These are phyloP conservation scores for Periophthalmus magnuspinnatus DNA, from an alignment of 2,797 vertebrate species.

Conservation along the genomic window DNA sequence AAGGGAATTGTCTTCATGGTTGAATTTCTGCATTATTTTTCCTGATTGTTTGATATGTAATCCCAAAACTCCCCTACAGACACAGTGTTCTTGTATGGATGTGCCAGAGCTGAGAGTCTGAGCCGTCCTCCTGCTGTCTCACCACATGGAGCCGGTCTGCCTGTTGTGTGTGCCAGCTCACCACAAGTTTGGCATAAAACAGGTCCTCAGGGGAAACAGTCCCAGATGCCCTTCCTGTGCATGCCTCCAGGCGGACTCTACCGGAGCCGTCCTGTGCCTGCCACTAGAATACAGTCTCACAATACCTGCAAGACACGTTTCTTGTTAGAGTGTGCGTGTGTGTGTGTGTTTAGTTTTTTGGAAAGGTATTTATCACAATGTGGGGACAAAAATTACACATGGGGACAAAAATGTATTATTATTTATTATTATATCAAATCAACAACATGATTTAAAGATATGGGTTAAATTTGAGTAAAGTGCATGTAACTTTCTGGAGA, in stretches of 20 bases:
- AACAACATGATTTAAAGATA: too few species aligned
- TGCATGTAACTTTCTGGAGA: too few species aligned
- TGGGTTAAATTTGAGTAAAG: too few species aligned
- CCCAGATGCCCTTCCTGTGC: conserved; percentile 3
- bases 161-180: background rate
- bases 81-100: background rate
- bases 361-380: too few species aligned
- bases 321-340: too few species aligned
- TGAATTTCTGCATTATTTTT: background rate
- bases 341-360: too few species aligned
- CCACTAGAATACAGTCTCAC: background rate
- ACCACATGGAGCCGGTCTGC: background rate
- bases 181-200: background rate
- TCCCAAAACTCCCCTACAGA: background rate
- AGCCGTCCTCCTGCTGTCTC: conserved; percentile 2
- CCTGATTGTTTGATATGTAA: background rate
- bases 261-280: background rate
- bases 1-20: background rate
- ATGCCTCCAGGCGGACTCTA: background rate
- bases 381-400: too few species aligned
- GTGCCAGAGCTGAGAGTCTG: conserved; percentile 2
- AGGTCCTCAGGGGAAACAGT: background rate
- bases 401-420: too few species aligned
- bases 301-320: background rate
- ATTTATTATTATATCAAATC: too few species aligned